Evolutionary conservation across 2,797 vertebrate genomes (phyloP).

Genomic region (Gymnodraco acuticeps): DNA sequence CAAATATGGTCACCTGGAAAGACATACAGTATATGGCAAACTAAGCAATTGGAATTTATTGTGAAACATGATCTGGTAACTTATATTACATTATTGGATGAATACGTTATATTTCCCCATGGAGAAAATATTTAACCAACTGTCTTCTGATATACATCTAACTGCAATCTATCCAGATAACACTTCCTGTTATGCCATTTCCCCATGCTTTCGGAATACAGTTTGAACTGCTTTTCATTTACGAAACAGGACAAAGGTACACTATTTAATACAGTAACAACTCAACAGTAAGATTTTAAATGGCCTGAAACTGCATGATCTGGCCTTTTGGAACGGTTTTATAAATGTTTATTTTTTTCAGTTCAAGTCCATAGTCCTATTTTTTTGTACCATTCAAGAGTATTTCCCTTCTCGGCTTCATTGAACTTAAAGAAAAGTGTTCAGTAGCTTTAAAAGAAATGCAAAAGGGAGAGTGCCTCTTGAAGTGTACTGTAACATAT

Average conservation of each 20-base stretch:
- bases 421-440: slow-evolving; percentile 16
- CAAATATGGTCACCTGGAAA: no score
- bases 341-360: no score
- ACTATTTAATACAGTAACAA: not conserved
- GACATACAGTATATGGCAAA: not conserved
- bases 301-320: not conserved
- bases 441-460: slow-evolving; percentile 10
- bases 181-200: slow-evolving; percentile 50
- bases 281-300: not conserved
- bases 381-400: slow-evolving; percentile 25
- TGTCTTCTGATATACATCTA: slow-evolving; percentile 1
- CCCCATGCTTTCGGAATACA: slow-evolving; percentile 19
- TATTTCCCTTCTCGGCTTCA: not conserved
- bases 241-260: not conserved
- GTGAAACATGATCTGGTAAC: slow-evolving; percentile 4
- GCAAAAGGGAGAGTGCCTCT: not conserved
- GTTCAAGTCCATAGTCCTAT: no score
- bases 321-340: not conserved
- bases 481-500: slow-evolving; percentile 10
- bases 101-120: no score
- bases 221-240: slow-evolving; percentile 7
- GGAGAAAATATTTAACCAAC: not conserved
- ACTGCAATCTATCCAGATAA: slow-evolving; percentile 25
- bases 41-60: not conserved
- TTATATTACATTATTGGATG: no score